Evolutionary conservation across 2,113 vertebrate genomes (phyloP).

Genomic region (Haliaeetus leucogaster): DNA sequence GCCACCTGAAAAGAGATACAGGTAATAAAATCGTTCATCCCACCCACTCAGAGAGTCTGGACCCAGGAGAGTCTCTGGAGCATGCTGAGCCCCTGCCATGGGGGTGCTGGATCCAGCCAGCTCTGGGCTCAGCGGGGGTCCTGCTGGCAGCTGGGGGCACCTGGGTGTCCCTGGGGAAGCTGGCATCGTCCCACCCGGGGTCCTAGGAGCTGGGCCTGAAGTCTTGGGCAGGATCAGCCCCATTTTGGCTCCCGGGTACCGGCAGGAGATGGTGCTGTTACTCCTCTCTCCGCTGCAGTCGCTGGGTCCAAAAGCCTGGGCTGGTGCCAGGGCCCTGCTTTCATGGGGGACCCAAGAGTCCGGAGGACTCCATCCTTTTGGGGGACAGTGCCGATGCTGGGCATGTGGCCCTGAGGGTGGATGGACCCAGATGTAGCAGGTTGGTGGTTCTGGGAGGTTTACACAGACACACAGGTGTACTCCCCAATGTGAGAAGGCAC

Average conservation of each 20-base stretch:
- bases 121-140: rapidly evolving
- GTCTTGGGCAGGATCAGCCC: background rate
- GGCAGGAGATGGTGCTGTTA: slow-evolving; percentile 39
- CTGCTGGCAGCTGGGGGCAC: background rate
- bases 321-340: background rate
- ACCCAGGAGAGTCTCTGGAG: background rate
- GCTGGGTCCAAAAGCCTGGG: background rate
- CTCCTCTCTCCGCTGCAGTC: background rate
- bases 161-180: background rate
- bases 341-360: background rate
- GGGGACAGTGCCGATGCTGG: no score
- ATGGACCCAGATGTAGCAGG: rapidly evolving
- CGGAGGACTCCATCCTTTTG: rapidly evolving
- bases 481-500: background rate
- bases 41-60: rapidly evolving
- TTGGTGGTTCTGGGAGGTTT: background rate
- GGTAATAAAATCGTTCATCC: slow-evolving; percentile 24
- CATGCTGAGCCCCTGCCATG: rapidly evolving
- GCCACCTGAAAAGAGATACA: background rate
- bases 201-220: background rate
- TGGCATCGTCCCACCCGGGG: rapidly evolving
- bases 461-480: rapidly evolving
- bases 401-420: rapidly evolving
- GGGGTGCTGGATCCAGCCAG: rapidly evolving
- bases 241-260: background rate